Evolutionary conservation across 92 coral and sea anemone genomes (phyloP).

Genomic region (Ricordea florida): DNA sequence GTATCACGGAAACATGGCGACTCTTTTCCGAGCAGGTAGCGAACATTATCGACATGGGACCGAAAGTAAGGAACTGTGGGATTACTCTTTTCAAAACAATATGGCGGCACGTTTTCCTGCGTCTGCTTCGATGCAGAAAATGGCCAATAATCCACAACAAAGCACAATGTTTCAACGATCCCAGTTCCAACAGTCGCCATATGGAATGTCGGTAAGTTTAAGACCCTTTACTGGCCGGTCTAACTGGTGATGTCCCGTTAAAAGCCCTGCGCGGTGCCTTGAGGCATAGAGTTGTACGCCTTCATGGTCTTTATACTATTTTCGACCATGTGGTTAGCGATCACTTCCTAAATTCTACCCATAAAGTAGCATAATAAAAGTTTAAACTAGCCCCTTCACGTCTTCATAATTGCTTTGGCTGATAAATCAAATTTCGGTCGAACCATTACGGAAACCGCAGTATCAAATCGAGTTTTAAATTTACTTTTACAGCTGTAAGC

Average conservation of each 20-base stretch:
- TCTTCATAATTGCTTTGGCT: too few species aligned
- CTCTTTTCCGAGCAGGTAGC: not conserved
- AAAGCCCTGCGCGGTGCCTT: not conserved
- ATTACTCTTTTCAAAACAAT: slow-evolving; percentile 56
- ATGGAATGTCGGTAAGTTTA: slow-evolving; percentile 76
- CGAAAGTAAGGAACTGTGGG: slow-evolving; percentile 25
- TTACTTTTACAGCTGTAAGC: too few species aligned
- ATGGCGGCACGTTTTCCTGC: slow-evolving; percentile 97
- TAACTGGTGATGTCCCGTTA: not conserved
- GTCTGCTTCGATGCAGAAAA: slow-evolving; percentile 86
- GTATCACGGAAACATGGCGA: not conserved
- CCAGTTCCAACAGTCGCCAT: slow-evolving; percentile 80
- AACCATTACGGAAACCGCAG: too few species aligned
- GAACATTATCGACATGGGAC: not conserved
- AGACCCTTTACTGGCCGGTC: not conserved
- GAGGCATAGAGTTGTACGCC: too few species aligned
- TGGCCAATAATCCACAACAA: slow-evolving; percentile 95
- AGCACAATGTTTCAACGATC: slow-evolving; percentile 78
- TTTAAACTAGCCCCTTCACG: too few species aligned
- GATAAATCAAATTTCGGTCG: too few species aligned
- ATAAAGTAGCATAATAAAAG: too few species aligned
- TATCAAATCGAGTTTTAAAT: too few species aligned
- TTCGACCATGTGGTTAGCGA: too few species aligned
- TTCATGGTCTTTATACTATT: too few species aligned
- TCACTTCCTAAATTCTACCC: too few species aligned